phyloP scores from a whole-genome alignment of 2,888 invertebrate species.

The Sphaeridia pumilis region DNA sequence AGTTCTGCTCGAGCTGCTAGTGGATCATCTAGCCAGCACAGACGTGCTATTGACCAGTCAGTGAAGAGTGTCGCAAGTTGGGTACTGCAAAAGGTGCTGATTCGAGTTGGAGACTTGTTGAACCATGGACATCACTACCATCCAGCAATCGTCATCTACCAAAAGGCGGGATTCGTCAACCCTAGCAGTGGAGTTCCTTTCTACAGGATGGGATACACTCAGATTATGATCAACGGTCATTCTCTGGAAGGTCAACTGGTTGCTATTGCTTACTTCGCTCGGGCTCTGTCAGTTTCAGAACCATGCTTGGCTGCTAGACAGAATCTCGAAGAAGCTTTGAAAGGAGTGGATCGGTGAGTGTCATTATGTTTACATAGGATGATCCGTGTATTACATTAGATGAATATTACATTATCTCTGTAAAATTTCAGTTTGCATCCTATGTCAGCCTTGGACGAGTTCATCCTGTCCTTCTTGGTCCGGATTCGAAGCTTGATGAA shows the following conservation, averaged over 20 bases:
- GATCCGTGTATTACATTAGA: too few relatives aligned
- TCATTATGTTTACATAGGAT: too few relatives aligned
- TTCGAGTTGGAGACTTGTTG: conserved; percentile 75
- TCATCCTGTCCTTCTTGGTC: too few relatives aligned
- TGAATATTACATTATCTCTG: too few relatives aligned
- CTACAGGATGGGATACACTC: conserved; percentile 56
- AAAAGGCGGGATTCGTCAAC: conserved; percentile 38
- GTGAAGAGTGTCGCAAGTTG: too few relatives aligned
- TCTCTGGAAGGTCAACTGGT: conserved; percentile 61
- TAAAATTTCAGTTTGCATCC: too few relatives aligned
- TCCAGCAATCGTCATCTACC: conserved; percentile 71
- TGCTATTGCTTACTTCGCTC: conserved; percentile 73
- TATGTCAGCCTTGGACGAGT: too few relatives aligned
- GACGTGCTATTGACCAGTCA: too few relatives aligned
- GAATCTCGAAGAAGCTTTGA: conserved; percentile 55
- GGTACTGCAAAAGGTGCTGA: conserved; percentile 76
- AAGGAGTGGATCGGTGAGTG: too few relatives aligned
- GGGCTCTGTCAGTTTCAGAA: conserved; percentile 68
- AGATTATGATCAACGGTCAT: conserved; percentile 61
- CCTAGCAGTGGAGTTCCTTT: conserved; percentile 76
- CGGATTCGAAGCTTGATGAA: too few relatives aligned
- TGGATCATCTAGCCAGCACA: too few relatives aligned
- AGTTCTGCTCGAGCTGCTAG: too few relatives aligned
- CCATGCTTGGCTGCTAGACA: conserved; percentile 73
- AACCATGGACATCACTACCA: conserved; percentile 69